phyloP scores from a whole-genome alignment of 2,113 vertebrate genomes.

The Corynorhinus townsendii region DNA sequence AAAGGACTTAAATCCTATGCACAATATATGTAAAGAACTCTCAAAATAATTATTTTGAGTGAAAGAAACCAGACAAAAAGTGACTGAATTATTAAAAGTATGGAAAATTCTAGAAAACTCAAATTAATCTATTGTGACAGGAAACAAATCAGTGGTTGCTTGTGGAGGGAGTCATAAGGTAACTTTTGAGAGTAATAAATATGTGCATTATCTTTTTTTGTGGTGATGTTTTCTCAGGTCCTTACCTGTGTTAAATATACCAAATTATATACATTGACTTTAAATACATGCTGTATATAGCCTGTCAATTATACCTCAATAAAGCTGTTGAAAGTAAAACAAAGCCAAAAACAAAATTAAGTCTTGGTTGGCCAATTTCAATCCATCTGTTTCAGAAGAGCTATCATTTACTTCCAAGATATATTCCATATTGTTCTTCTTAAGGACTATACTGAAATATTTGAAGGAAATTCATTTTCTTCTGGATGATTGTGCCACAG shows the following conservation, averaged over 20 bases:
- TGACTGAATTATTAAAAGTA: background rate
- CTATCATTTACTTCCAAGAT: background rate
- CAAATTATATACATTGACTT: background rate
- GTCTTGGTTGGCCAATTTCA: background rate
- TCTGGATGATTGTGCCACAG: background rate
- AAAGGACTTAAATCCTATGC: background rate
- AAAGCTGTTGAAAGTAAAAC: background rate
- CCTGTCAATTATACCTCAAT: background rate
- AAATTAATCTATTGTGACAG: background rate
- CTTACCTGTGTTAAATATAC: background rate
- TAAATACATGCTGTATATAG: background rate
- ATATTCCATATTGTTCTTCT: background rate
- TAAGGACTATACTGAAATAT: background rate
- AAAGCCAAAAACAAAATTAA: background rate
- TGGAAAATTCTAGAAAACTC: background rate
- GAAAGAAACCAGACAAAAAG: background rate
- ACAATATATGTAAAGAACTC: background rate
- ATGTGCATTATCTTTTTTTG: background rate
- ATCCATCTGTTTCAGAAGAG: background rate
- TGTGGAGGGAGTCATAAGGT: background rate
- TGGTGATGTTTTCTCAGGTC: background rate
- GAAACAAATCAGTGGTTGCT: background rate
- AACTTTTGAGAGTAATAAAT: background rate
- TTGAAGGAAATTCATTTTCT: background rate
- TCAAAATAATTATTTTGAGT: background rate